Evolutionary conservation across 1,140 invertebrate species (phyloP), one percentile per base, ranked within the genome.

Genomic region (Saccostrea echinata): DNA sequence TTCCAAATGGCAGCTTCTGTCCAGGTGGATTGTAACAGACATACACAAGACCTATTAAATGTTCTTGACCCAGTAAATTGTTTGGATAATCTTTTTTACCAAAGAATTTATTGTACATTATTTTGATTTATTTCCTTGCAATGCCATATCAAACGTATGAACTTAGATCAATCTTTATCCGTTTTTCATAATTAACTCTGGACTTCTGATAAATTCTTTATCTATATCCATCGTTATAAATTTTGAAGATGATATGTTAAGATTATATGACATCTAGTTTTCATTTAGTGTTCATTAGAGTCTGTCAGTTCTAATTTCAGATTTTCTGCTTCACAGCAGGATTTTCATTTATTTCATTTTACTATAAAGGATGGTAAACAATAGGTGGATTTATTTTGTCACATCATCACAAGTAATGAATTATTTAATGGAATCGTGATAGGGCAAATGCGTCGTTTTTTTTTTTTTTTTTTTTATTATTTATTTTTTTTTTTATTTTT

Each of bases 301-400:
- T 76, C 68, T 76, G 30, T 30, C 68, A 33, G 12, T 16, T 76
- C 30, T 2, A 27, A 76, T 76, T 76, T 76, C 68, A 16, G 68
- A 76, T 33, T 76, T 76, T 33, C 13, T 76, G 24, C 27, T 16
- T 76, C 68, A 30, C 68, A 76, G 68, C 68, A 76, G 8, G 27
- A 18, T 76, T 76, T 64, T 76, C 64, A 71, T 71, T 27, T 30
- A 27, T 68, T 68, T 68, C 30, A 27, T 30, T 76, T 76, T 76
- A 33, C 16, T 27, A 30, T 30, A 13, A 76, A 27, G 68, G 27
- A 30, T 11, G 27, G 68, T 76, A 76, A 76, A 76, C 27, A 76
- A 33, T 76, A 76, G 68, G 27, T 76, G 27, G 24, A 76, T 30
- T 30, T 33, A 76, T 30, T n/a, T 27, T 11, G 55, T 61, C 24